A percentile compares a stretch with the other conserved stretches of the same genome.
These are phyloP conservation scores for Octomys mimax DNA, from an alignment of 2,797 vertebrate genomes.

Conservation along the genomic window DNA sequence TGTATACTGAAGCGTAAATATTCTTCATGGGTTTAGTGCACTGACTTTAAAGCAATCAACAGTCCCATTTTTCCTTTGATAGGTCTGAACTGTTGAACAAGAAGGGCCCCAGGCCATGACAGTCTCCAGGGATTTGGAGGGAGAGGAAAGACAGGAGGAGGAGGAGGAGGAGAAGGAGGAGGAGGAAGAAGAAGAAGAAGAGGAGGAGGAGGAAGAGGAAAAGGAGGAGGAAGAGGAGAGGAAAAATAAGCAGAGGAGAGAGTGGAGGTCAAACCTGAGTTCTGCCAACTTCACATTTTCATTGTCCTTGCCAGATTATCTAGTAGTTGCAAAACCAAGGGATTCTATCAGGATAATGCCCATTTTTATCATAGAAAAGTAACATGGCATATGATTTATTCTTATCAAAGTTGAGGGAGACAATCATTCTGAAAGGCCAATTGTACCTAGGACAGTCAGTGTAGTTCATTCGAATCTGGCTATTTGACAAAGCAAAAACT, in stretches of 20 bases:
- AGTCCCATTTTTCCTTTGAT: not conserved
- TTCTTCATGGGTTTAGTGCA: not conserved
- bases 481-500: constrained; percentile 62
- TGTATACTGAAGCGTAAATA: not conserved
- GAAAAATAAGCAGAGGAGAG: not conserved
- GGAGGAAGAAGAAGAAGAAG: no score
- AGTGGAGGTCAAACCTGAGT: not conserved
- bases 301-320: not conserved
- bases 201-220: not conserved
- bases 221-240: no score
- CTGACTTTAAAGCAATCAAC: not conserved
- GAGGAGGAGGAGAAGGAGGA: no score
- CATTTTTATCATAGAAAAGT: constrained; percentile 3
- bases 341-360: not conserved
- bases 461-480: constrained; percentile 56
- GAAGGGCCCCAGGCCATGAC: not conserved
- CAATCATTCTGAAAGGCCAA: not conserved
- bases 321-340: not conserved
- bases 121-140: not conserved
- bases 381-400: not conserved
- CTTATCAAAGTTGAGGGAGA: not conserved
- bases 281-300: not conserved
- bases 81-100: not conserved
- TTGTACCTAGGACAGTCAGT: constrained; percentile 45
- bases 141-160: not conserved